Evolutionary conservation across 2,797 vertebrate genomes (phyloP).

Genomic region (Hyperoplus lanceolatus): DNA sequence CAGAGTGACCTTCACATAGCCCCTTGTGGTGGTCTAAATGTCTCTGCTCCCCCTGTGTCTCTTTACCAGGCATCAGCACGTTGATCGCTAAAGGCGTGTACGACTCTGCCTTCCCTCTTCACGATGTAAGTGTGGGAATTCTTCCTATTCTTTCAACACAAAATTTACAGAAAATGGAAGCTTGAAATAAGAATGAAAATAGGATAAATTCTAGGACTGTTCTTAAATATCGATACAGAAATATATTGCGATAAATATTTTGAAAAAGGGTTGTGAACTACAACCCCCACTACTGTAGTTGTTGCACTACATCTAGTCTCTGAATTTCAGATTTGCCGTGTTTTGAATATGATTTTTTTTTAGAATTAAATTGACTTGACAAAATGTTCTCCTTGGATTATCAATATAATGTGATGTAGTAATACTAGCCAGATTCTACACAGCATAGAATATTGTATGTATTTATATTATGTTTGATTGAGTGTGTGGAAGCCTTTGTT

Average conservation of each 20-base stretch:
- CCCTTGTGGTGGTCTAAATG: background rate
- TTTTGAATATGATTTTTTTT: too few species aligned
- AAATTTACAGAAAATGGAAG: background rate
- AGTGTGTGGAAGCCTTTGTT: background rate
- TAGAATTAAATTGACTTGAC: too few species aligned
- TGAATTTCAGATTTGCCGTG: too few species aligned
- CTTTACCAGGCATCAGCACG: slow-evolving; percentile 90
- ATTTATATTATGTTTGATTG: background rate
- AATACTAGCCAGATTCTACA: too few species aligned
- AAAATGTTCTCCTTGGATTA: too few species aligned
- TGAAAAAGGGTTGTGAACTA: too few species aligned
- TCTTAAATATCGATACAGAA: too few species aligned
- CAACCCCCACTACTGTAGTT: too few species aligned
- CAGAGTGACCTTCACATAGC: slow-evolving; percentile 1
- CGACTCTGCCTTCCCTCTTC: slow-evolving; percentile 95
- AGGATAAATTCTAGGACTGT: too few species aligned
- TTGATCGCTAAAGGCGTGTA: slow-evolving; percentile 96
- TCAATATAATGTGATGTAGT: too few species aligned
- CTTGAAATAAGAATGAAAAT: background rate
- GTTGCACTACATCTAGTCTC: too few species aligned
- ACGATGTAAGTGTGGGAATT: slow-evolving; percentile 89
- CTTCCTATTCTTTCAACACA: slow-evolving; percentile 6
- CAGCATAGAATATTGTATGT: background rate
- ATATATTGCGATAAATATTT: too few species aligned
- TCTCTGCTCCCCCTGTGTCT: slow-evolving; percentile 37